A percentile compares a stretch with the other conserved stretches of the same genome.
phyloP scores from a whole-genome alignment of 1,140 invertebrate species.

The Atta cephalotes region DNA sequence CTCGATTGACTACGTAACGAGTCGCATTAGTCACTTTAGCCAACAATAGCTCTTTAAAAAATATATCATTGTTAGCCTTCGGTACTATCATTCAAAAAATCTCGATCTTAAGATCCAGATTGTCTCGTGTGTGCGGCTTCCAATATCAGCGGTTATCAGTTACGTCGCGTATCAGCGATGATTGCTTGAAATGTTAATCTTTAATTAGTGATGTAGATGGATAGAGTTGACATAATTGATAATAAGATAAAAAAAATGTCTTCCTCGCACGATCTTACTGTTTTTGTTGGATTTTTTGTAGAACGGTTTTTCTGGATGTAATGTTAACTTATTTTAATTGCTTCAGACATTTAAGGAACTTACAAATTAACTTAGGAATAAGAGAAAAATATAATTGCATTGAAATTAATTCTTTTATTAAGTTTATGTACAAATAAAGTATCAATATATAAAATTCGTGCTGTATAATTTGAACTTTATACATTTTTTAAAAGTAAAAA shows the following conservation, averaged over 20 bases:
- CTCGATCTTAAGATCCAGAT: slow-evolving; percentile 12
- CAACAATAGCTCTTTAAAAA: not conserved
- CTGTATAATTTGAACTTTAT: not conserved
- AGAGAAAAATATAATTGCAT: not conserved
- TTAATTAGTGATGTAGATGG: not conserved
- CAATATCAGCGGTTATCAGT: slow-evolving; percentile 36
- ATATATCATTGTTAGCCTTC: not conserved
- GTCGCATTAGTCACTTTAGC: not conserved
- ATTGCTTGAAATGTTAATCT: not conserved
- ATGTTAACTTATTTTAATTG: not conserved
- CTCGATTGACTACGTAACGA: not conserved
- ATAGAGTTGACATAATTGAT: not conserved
- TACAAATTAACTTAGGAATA: not conserved
- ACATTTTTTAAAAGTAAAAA: not conserved
- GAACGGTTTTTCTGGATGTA: not conserved
- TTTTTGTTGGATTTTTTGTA: not conserved
- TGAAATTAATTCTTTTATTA: not conserved
- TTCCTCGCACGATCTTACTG: not conserved
- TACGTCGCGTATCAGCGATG: not conserved
- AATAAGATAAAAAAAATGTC: not conserved
- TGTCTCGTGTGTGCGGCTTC: not conserved
- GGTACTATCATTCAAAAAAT: not conserved
- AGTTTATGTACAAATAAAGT: not conserved
- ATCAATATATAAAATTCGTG: not conserved
- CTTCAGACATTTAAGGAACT: not conserved